These are phyloP conservation scores for Drosophila recens DNA, from an alignment of 2,888 invertebrate genomes.

Conservation along the genomic window DNA sequence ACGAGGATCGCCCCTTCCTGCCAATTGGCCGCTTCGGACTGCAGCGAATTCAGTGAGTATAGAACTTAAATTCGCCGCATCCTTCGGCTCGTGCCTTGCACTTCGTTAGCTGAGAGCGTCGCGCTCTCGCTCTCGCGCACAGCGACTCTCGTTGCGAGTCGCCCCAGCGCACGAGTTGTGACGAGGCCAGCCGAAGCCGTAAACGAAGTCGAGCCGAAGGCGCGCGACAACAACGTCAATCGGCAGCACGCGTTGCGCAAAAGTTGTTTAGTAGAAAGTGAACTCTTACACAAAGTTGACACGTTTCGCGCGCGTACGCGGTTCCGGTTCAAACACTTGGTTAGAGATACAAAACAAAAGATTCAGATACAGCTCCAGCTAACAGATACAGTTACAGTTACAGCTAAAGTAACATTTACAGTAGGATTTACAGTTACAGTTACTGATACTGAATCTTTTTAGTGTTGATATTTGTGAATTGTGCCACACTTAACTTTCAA, in stretches of 20 bases:
- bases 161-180: constrained; percentile 23
- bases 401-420: background rate
- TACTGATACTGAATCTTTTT: background rate
- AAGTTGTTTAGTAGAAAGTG: constrained; percentile 85
- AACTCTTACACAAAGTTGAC: constrained; percentile 84
- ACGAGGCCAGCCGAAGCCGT: constrained; percentile 40
- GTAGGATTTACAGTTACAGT: constrained; percentile 2
- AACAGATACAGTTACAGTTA: constrained; percentile 11
- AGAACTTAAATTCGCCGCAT: constrained; percentile 36
- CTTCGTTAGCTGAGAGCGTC: constrained; percentile 37
- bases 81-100: background rate
- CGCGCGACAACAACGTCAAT: constrained; percentile 43
- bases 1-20: constrained; percentile 12
- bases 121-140: constrained; percentile 23
- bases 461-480: constrained; percentile 8
- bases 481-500: constrained; percentile 2
- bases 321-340: constrained; percentile 21
- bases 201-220: constrained; percentile 34
- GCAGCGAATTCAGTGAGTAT: constrained; percentile 1
- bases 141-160: constrained; percentile 13
- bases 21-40: background rate
- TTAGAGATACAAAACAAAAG: constrained; percentile 10
- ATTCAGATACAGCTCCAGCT: constrained; percentile 18
- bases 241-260: constrained; percentile 67
- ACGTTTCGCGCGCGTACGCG: constrained; percentile 82